These are phyloP conservation scores for Marcusenius ussheri DNA, from an alignment of 2,113 vertebrate genomes.

Conservation along the genomic window DNA sequence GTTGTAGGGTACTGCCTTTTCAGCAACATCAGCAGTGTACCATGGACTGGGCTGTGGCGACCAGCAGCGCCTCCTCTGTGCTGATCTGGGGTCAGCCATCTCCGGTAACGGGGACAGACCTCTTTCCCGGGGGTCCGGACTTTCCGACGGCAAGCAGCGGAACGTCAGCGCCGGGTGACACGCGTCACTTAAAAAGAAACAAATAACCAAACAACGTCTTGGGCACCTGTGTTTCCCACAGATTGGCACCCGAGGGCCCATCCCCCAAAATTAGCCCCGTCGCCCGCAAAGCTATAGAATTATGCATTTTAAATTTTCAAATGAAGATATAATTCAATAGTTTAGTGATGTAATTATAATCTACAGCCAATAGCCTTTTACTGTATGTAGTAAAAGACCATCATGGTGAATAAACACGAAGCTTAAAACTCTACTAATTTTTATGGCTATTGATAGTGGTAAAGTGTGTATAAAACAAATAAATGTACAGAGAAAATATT, in stretches of 20 bases:
- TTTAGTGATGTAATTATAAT: slow-evolving; percentile 1
- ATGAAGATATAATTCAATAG: background rate
- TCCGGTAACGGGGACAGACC: background rate
- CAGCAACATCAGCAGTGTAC: background rate
- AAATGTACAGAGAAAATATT: slow-evolving; percentile 10
- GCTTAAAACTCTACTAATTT: background rate
- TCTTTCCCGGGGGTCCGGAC: background rate
- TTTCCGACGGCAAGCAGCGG: background rate
- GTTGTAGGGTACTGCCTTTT: background rate
- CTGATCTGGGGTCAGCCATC: background rate
- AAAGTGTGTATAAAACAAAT: background rate
- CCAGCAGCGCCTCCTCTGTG: background rate
- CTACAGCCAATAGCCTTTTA: slow-evolving; percentile 6
- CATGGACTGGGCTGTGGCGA: background rate
- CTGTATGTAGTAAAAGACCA: background rate
- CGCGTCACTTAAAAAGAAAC: background rate
- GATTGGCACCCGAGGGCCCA: background rate
- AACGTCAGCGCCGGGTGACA: background rate
- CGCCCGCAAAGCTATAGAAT: background rate
- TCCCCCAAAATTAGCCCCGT: background rate
- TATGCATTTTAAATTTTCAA: background rate
- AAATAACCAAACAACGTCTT: background rate
- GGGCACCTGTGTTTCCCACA: background rate
- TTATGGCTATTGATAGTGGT: slow-evolving; percentile 11
- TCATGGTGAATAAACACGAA: background rate